Evolutionary conservation across 2,888 invertebrate genomes (phyloP).

Genomic region (Drosophila leonis): DNA sequence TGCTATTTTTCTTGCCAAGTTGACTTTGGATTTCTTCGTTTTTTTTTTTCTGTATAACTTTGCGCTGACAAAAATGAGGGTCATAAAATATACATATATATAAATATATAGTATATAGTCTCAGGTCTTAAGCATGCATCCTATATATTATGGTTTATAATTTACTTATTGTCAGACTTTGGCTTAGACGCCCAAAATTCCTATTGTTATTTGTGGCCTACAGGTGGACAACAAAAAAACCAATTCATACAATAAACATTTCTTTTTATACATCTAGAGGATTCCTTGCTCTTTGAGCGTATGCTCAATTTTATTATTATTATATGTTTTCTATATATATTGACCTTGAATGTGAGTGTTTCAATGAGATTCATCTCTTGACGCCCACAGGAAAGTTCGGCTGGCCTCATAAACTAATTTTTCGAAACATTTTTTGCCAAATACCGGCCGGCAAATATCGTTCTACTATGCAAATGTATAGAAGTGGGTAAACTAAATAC

Average conservation of each 20-base stretch:
- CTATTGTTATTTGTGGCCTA: constrained; percentile 54
- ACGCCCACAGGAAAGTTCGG: constrained; percentile 47
- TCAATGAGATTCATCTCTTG: constrained; percentile 34
- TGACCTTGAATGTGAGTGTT: constrained; percentile 52
- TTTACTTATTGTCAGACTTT: constrained; percentile 45
- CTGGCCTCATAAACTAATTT: constrained; percentile 61
- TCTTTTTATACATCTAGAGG: constrained; percentile 17
- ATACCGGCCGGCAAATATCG: constrained; percentile 56
- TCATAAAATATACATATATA: constrained; percentile 58
- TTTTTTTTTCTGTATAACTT: constrained; percentile 8
- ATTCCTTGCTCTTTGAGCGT: constrained; percentile 3
- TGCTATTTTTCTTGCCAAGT: constrained; percentile 76
- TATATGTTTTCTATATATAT: constrained; percentile 3
- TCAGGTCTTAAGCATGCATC: constrained; percentile 42
- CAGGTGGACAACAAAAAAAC: constrained; percentile 41
- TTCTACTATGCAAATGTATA: constrained; percentile 1
- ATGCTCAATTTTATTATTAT: constrained; percentile 2
- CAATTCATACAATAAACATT: constrained; percentile 25
- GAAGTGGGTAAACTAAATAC: constrained; percentile 47
- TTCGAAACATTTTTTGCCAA: constrained; percentile 20
- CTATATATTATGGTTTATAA: constrained; percentile 27
- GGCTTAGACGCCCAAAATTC: constrained; percentile 43
- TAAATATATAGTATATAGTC: constrained; percentile 38
- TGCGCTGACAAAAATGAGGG: constrained; percentile 62
- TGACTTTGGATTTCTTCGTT: constrained; percentile 51